These are phyloP conservation scores for Salmo trutta DNA, from an alignment of 2,797 vertebrate species.

Conservation along the genomic window DNA sequence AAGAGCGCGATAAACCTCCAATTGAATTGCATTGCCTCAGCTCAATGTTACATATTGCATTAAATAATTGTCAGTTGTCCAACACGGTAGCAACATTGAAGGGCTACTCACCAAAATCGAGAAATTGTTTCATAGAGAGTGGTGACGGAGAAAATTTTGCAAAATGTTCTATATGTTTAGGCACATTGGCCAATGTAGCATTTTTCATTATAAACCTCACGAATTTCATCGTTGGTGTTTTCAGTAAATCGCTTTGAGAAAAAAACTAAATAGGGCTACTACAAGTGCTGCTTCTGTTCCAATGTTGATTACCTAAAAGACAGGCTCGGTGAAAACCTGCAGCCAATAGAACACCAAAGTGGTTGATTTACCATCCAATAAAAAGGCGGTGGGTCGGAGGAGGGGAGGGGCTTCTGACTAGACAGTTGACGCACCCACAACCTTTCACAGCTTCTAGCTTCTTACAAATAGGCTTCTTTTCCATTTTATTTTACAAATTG, in stretches of 20 bases:
- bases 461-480: no score
- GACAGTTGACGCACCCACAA: not conserved
- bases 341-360: not conserved
- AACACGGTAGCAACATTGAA: no score
- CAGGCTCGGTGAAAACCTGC: not conserved
- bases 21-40: not conserved
- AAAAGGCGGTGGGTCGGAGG: not conserved
- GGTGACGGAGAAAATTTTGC: constrained; percentile 96
- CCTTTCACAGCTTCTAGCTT: no score
- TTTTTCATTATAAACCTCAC: constrained; percentile 87
- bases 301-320: not conserved
- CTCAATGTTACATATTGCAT: not conserved
- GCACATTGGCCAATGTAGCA: constrained; percentile 82
- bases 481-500: no score
- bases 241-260: not conserved
- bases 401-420: not conserved
- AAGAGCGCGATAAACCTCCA: not conserved
- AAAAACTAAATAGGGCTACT: not conserved
- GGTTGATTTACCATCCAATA: not conserved
- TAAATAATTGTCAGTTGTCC: not conserved
- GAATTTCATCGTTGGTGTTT: constrained; percentile 80
- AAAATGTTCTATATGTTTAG: constrained; percentile 92
- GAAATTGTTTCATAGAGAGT: constrained; percentile 94
- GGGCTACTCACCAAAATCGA: constrained; percentile 87
- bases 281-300: not conserved